Evolutionary conservation across 2,888 invertebrate genomes (phyloP).

Genomic region (Cheilosia soror): DNA sequence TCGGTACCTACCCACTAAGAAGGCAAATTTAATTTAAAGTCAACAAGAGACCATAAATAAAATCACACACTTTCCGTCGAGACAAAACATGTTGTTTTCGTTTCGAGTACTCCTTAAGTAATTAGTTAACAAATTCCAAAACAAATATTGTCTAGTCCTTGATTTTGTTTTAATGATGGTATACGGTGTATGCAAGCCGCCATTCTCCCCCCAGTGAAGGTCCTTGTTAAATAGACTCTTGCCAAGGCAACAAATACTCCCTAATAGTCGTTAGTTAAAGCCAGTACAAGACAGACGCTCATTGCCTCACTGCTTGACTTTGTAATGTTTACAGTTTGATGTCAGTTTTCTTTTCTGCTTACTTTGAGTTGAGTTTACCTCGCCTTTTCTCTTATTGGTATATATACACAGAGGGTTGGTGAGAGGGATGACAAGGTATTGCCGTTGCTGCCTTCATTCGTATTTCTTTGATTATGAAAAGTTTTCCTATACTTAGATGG

Average conservation of each 20-base stretch:
- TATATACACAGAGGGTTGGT: too few species aligned
- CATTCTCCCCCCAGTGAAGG: neutral
- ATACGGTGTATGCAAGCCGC: neutral
- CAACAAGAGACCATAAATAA: too few species aligned
- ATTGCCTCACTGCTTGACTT: constrained; percentile 12
- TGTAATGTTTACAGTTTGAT: constrained; percentile 45
- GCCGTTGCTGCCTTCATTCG: constrained; percentile 6
- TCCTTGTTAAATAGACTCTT: neutral
- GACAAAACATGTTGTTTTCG: neutral
- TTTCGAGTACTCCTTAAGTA: neutral
- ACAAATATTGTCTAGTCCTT: constrained; percentile 20
- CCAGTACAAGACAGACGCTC: constrained; percentile 8
- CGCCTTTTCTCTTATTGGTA: constrained; percentile 4
- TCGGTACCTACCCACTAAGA: too few species aligned
- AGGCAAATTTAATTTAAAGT: too few species aligned
- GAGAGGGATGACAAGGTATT: too few species aligned
- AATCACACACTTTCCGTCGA: neutral
- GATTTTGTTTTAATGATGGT: constrained; percentile 16
- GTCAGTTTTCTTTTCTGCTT: constrained; percentile 32
- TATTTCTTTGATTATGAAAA: constrained; percentile 52
- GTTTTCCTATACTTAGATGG: constrained; percentile 38
- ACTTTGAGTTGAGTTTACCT: constrained; percentile 33
- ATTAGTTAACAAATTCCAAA: constrained; percentile 18
- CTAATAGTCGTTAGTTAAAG: neutral
- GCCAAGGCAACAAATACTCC: neutral